A percentile compares a stretch with the other conserved stretches of the same genome.
Evolutionary conservation across 2,797 vertebrate genomes (phyloP).

Genomic region (Lycodopsis pacificus): DNA sequence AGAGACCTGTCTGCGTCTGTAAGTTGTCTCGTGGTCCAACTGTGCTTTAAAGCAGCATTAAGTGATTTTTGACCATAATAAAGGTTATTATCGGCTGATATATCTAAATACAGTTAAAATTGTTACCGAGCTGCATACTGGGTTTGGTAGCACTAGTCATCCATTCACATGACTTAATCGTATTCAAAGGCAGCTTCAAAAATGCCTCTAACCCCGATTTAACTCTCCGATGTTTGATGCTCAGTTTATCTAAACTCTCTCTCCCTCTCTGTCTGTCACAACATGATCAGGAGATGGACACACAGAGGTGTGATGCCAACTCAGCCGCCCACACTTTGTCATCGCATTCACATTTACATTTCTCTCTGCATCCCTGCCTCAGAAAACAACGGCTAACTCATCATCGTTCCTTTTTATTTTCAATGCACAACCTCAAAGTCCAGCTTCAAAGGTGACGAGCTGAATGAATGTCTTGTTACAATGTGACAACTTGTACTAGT

Average conservation of each 20-base stretch:
- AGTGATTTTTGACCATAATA: slow-evolving; percentile 6
- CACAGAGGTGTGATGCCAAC: slow-evolving; percentile 31
- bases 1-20: neutral
- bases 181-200: neutral
- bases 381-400: slow-evolving; percentile 1
- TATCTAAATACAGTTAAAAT: neutral
- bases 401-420: slow-evolving; percentile 48
- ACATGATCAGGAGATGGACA: neutral
- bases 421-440: slow-evolving; percentile 31
- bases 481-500: slow-evolving; percentile 62
- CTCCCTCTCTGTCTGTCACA: neutral
- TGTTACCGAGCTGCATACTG: neutral
- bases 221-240: neutral
- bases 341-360: neutral
- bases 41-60: neutral
- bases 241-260: slow-evolving; percentile 2
- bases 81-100: neutral
- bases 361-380: neutral
- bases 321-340: slow-evolving; percentile 16
- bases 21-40: neutral
- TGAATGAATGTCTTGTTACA: slow-evolving; percentile 59
- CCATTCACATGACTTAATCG: neutral
- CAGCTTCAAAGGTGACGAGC: slow-evolving; percentile 53
- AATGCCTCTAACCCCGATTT: neutral
- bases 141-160: neutral